A percentile compares a stretch with the other conserved stretches of the same genome.
Evolutionary conservation across 2,888 invertebrate genomes (phyloP).

Genomic region (Entomobrya multifasciata): DNA sequence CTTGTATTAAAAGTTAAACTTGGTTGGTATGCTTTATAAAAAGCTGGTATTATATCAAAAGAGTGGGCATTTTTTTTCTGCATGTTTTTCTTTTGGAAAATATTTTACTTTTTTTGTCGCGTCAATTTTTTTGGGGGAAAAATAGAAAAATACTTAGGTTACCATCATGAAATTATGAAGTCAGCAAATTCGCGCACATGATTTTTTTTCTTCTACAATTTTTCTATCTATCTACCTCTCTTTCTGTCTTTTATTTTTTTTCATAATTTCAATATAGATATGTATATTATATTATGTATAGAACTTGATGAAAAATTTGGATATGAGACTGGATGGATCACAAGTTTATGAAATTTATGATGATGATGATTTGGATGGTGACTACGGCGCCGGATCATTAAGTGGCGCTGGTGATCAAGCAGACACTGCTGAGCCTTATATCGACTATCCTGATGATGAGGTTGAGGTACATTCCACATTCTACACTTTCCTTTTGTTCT

Average conservation of each 20-base stretch:
- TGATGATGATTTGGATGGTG: slow-evolving; percentile 73
- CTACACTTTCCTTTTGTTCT: no score
- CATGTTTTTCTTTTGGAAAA: slow-evolving; percentile 25
- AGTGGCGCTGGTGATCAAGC: slow-evolving; percentile 51
- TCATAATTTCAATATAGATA: slow-evolving; percentile 35
- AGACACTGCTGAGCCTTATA: slow-evolving; percentile 84
- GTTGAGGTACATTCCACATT: slow-evolving; percentile 82
- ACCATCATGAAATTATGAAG: no score
- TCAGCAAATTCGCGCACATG: no score
- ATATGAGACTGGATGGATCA: slow-evolving; percentile 75
- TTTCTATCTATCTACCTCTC: background rate
- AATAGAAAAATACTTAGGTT: no score
- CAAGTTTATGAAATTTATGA: slow-evolving; percentile 75
- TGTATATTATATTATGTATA: slow-evolving; percentile 49
- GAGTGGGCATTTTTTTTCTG: slow-evolving; percentile 8
- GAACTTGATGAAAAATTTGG: slow-evolving; percentile 73
- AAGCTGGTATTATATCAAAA: background rate
- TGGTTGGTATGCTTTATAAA: background rate
- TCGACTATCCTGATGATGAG: slow-evolving; percentile 95
- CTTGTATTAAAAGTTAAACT: background rate
- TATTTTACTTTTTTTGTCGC: slow-evolving; percentile 34
- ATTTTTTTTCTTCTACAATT: background rate
- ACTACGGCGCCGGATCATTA: slow-evolving; percentile 70
- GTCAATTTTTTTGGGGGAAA: background rate
- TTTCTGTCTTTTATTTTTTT: slow-evolving; percentile 14